Conservation (phyloP, 2,797 vertebrate species). For the Danio tinwini region DNA sequence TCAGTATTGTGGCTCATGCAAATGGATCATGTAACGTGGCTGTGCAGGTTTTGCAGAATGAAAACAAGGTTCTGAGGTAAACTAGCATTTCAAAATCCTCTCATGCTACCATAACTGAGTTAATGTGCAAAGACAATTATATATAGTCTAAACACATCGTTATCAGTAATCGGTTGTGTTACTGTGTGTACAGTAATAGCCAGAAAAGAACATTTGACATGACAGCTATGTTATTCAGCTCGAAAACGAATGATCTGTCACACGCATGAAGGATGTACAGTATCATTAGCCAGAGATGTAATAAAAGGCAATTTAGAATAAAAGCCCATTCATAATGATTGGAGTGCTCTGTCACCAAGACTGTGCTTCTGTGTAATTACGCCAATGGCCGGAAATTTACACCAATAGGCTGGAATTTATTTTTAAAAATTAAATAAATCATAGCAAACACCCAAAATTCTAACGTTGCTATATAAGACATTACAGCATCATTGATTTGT, state of each 20-base stretch:
- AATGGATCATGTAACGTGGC: conserved; percentile 91
- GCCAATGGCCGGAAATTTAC: not conserved
- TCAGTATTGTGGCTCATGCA: conserved; percentile 93
- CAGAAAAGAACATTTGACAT: not conserved
- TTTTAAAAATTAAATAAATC: too few species aligned
- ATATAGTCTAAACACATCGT: not conserved
- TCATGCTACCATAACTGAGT: not conserved
- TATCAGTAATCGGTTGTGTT: conserved; percentile 12
- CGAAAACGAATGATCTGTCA: not conserved
- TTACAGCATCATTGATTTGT: too few species aligned
- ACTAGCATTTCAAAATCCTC: conserved; percentile 40
- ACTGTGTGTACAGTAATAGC: conserved; percentile 5
- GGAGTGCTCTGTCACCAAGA: not conserved
- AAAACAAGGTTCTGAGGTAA: conserved; percentile 92
- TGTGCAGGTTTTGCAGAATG: conserved; percentile 89
- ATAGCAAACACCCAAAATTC: too few species aligned
- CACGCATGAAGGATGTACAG: not conserved
- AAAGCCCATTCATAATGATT: not conserved
- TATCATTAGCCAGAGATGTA: conserved; percentile 8
- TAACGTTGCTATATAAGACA: too few species aligned
- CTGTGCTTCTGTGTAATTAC: not conserved
- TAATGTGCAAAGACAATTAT: not conserved
- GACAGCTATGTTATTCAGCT: not conserved
- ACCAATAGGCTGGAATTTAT: not conserved
- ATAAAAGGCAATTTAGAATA: not conserved